Conservation (phyloP, 2,113 vertebrate genomes). For the Gadus chalcogrammus region DNA sequence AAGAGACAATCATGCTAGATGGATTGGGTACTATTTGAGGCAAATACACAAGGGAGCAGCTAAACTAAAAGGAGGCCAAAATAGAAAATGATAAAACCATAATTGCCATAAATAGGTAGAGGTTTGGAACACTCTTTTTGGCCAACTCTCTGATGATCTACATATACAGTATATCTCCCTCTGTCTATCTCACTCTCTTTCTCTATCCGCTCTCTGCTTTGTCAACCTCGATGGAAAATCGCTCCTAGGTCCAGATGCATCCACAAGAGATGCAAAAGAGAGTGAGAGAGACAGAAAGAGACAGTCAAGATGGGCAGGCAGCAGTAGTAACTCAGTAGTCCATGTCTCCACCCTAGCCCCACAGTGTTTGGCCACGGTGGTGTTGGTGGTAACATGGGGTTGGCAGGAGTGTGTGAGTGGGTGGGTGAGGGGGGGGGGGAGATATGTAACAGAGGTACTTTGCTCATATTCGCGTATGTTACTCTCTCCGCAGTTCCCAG, state of each 20-base stretch:
- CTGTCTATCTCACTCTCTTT: neutral
- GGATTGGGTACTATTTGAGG: neutral
- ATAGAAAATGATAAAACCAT: neutral
- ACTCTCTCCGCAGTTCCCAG: neutral
- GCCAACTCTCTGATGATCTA: neutral
- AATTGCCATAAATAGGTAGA: conserved; percentile 4
- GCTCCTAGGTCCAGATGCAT: conserved; percentile 57
- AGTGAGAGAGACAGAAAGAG: conserved; percentile 19
- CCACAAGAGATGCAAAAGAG: conserved; percentile 44
- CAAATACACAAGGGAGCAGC: neutral
- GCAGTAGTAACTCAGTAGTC: neutral
- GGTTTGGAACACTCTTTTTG: no score
- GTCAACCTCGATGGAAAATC: conserved; percentile 71
- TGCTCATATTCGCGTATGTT: neutral
- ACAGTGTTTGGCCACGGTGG: no score
- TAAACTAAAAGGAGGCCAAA: neutral
- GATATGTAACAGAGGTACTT: neutral
- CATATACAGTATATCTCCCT: neutral
- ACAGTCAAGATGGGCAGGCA: conserved; percentile 3
- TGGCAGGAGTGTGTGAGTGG: no score
- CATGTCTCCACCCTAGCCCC: no score
- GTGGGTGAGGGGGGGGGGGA: no score
- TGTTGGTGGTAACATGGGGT: no score
- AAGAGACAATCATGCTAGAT: neutral
- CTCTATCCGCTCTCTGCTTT: conserved; percentile 25